These are phyloP conservation scores for Ctenopoma multispine DNA, from an alignment of 2,797 vertebrate genomes.

Conservation along the genomic window DNA sequence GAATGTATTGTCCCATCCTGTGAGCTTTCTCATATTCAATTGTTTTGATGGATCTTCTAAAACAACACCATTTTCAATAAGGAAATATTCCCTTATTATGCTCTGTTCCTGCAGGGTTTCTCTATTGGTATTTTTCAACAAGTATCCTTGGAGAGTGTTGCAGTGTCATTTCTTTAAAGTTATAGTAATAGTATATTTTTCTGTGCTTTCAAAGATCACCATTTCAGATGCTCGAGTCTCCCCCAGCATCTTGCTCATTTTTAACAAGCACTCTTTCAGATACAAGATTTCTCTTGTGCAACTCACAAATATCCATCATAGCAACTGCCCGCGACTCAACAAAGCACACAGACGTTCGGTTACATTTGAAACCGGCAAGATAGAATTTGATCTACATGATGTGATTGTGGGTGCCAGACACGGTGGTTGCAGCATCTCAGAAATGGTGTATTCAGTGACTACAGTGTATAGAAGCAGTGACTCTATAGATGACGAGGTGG, in stretches of 20 bases:
- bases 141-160: conserved; percentile 53
- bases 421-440: neutral
- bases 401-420: neutral
- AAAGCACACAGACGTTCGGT: conserved; percentile 15
- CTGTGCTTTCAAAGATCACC: conserved; percentile 40
- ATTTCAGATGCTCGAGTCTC: conserved; percentile 32
- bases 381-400: neutral
- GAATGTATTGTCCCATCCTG: conserved; percentile 61
- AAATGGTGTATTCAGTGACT: neutral
- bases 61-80: conserved; percentile 72
- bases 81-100: conserved; percentile 71
- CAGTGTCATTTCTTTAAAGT: conserved; percentile 60
- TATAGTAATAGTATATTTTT: conserved; percentile 49
- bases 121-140: conserved; percentile 71
- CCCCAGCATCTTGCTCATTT: conserved; percentile 53
- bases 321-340: conserved; percentile 47
- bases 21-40: conserved; percentile 72
- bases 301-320: conserved; percentile 49
- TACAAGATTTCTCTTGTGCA: conserved; percentile 58
- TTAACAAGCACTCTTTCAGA: conserved; percentile 68
- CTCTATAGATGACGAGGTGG: neutral
- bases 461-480: neutral
- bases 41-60: conserved; percentile 79
- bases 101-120: conserved; percentile 54
- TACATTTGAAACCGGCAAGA: conserved; percentile 9